phyloP scores from a whole-genome alignment of 2,888 invertebrate species.

The Acleris sparsana region DNA sequence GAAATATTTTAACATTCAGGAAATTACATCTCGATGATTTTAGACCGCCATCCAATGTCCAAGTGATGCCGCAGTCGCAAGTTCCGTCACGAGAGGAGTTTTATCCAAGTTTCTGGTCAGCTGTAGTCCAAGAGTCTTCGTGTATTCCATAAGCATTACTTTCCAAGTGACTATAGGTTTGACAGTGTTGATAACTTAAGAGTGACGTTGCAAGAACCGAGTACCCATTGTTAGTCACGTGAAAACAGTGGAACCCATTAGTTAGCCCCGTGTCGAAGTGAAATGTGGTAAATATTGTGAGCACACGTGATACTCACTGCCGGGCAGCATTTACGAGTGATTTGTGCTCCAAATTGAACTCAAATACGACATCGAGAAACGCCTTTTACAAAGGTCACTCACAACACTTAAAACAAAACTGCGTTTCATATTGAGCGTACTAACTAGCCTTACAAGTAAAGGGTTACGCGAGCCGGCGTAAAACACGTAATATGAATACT shows the following conservation, averaged over 20 bases:
- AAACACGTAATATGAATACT: conserved; percentile 75
- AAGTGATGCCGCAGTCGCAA: no score
- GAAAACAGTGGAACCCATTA: conserved; percentile 9
- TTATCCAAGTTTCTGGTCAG: no score
- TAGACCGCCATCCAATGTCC: no score
- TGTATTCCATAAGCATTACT: no score
- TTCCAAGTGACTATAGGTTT: not conserved
- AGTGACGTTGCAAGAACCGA: conserved; percentile 46
- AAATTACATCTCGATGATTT: no score
- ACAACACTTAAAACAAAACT: conserved; percentile 1
- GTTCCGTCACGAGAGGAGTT: no score
- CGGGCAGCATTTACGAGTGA: not conserved
- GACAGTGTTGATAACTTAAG: conserved; percentile 12
- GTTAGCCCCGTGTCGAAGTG: conserved; percentile 23
- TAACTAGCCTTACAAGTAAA: conserved; percentile 50
- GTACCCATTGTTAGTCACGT: conserved; percentile 32
- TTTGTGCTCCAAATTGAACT: conserved; percentile 7
- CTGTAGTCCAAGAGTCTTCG: no score
- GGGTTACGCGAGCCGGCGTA: conserved; percentile 60
- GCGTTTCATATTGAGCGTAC: not conserved
- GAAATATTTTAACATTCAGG: no score
- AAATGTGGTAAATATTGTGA: conserved; percentile 26
- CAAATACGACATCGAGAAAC: not conserved
- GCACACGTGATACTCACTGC: conserved; percentile 9
- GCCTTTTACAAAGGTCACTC: not conserved